phyloP scores from a whole-genome alignment of 2,888 invertebrate genomes.

The Cheilosia grossa region DNA sequence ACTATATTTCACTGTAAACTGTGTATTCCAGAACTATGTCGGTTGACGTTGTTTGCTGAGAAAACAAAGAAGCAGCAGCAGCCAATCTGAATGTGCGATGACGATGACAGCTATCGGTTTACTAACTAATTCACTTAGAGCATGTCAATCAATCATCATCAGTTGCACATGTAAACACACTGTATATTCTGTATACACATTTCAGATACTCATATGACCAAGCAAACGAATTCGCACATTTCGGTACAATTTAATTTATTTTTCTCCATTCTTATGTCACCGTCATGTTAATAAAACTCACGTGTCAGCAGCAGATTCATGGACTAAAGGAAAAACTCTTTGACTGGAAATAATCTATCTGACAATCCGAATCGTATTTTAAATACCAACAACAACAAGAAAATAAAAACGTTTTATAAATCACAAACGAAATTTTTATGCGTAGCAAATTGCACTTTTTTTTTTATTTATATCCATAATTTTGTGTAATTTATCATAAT shows the following conservation, averaged over 20 bases:
- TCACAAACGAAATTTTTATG: slow-evolving; percentile 2
- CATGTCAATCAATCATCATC: slow-evolving; percentile 69
- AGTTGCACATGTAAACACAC: slow-evolving; percentile 68
- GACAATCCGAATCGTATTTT: no score
- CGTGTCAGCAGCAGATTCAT: slow-evolving; percentile 44
- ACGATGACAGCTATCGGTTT: slow-evolving; percentile 64
- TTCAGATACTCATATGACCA: slow-evolving; percentile 29
- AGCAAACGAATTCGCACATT: slow-evolving; percentile 33
- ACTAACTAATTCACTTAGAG: slow-evolving; percentile 56
- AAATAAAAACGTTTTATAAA: neutral
- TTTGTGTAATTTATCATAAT: slow-evolving; percentile 15
- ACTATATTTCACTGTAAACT: slow-evolving; percentile 8
- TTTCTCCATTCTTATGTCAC: slow-evolving; percentile 22
- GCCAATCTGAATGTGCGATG: slow-evolving; percentile 45
- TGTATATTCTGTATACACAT: slow-evolving; percentile 22
- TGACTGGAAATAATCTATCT: neutral
- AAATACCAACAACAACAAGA: neutral
- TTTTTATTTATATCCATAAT: slow-evolving; percentile 49
- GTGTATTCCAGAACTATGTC: neutral
- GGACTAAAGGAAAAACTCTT: neutral
- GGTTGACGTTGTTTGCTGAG: slow-evolving; percentile 9
- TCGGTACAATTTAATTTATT: slow-evolving; percentile 10
- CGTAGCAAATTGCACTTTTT: slow-evolving; percentile 4
- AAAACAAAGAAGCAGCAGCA: slow-evolving; percentile 42
- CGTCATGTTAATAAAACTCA: slow-evolving; percentile 31